These are phyloP conservation scores for Sandelia bainsii DNA, from an alignment of 2,797 vertebrate genomes.

Conservation along the genomic window DNA sequence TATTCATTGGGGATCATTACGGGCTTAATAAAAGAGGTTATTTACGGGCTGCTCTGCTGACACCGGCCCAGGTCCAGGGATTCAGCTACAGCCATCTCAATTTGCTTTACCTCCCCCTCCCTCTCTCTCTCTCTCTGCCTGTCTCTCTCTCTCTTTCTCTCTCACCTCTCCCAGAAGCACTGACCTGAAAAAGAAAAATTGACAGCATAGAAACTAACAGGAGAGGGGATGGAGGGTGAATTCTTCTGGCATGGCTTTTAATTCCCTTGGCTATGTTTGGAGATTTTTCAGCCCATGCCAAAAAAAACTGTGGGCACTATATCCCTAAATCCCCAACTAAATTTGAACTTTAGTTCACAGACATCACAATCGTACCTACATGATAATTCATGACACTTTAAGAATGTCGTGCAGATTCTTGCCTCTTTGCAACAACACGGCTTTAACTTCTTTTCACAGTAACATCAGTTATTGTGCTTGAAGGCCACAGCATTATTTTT, in stretches of 20 bases:
- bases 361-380: constrained; percentile 43
- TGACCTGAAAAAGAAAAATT: constrained; percentile 85
- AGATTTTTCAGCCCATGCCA: constrained; percentile 51
- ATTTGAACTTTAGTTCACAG: constrained; percentile 61
- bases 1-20: constrained; percentile 88
- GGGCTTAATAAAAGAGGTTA: constrained; percentile 86
- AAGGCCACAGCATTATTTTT: constrained; percentile 42
- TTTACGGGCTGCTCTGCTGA: constrained; percentile 83
- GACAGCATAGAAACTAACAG: constrained; percentile 78
- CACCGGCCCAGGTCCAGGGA: constrained; percentile 75
- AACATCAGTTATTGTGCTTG: constrained; percentile 53
- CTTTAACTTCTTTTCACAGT: constrained; percentile 30
- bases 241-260: constrained; percentile 71
- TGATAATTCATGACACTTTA: constrained; percentile 73
- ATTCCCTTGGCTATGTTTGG: constrained; percentile 70
- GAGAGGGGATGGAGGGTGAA: constrained; percentile 72
- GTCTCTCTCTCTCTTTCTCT: constrained; percentile 24
- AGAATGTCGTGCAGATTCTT: constrained; percentile 40
- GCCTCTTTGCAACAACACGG: constrained; percentile 18
- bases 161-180: constrained; percentile 79
- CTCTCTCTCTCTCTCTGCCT: constrained; percentile 15
- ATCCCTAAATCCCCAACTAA: constrained; percentile 66
- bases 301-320: constrained; percentile 32
- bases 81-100: constrained; percentile 81
- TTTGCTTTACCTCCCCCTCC: constrained; percentile 69